phyloP scores from a whole-genome alignment of 2,797 vertebrate species.

The Tenualosa ilisha region DNA sequence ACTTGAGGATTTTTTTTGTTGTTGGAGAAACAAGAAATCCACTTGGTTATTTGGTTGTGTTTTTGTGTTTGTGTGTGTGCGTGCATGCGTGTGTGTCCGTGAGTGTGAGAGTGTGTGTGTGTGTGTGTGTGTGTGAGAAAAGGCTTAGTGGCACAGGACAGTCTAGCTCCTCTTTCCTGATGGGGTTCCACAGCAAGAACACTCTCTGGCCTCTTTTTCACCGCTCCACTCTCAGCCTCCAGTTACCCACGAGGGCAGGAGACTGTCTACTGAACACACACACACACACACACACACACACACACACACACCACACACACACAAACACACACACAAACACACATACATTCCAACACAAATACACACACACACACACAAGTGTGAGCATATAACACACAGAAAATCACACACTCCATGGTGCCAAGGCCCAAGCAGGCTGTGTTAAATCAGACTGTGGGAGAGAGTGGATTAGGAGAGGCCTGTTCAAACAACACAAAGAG shows the following conservation, averaged over 20 bases:
- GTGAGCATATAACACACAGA: not conserved
- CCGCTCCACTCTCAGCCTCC: not conserved
- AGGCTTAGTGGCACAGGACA: not conserved
- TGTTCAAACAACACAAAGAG: conserved; percentile 62
- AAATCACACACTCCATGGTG: conserved; percentile 50
- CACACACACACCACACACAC: conserved; percentile 27
- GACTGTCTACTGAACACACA: not conserved
- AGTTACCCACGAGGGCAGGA: not conserved
- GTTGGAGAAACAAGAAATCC: not conserved
- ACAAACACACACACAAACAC: conserved; percentile 31
- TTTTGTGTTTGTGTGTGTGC: too few species aligned
- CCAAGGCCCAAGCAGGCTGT: conserved; percentile 55
- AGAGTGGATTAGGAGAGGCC: conserved; percentile 50
- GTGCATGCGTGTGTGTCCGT: not conserved
- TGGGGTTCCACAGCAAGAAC: not conserved
- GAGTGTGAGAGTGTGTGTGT: not conserved
- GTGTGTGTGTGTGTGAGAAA: conserved; percentile 10
- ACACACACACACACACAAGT: conserved; percentile 10
- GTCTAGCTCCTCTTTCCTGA: not conserved
- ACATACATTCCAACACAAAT: not conserved
- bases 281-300: conserved; percentile 20
- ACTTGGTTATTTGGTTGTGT: not conserved
- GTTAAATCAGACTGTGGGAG: conserved; percentile 59
- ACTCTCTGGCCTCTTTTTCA: conserved; percentile 17
- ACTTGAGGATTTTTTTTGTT: too few species aligned